A percentile compares a stretch with the other conserved stretches of the same genome.
Conservation (phyloP, 2,888 invertebrate species). For the Amphipyra berbera region DNA sequence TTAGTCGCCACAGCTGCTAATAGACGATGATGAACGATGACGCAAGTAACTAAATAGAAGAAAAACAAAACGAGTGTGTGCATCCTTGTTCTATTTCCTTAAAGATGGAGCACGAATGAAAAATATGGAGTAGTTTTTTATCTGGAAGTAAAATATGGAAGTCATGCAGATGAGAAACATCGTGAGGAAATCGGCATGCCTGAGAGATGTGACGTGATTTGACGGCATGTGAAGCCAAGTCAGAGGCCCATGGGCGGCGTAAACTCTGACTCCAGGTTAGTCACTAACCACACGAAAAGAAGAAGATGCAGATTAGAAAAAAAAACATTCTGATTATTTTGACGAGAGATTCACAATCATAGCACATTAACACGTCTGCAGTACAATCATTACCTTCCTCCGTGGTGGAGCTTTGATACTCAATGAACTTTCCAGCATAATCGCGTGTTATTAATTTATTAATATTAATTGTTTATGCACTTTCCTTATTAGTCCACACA, state of each 20-base stretch:
- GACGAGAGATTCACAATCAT: conserved; percentile 25
- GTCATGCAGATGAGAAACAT: not conserved
- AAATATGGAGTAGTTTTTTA: not conserved
- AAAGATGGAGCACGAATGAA: not conserved
- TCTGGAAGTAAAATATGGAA: not conserved
- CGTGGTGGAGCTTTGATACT: conserved; percentile 33
- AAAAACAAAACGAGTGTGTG: conserved; percentile 4
- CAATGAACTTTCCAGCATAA: conserved; percentile 20
- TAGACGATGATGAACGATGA: conserved; percentile 19
- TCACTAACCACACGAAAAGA: no score
- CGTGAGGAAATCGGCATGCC: no score
- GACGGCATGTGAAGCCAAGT: no score
- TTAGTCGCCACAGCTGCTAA: conserved; percentile 23
- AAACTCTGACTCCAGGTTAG: no score
- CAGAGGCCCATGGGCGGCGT: no score
- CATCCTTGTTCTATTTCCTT: conserved; percentile 1
- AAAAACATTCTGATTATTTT: no score
- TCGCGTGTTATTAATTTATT: conserved; percentile 9
- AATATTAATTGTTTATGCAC: conserved; percentile 20
- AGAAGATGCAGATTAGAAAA: no score
- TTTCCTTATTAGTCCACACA: conserved; percentile 26
- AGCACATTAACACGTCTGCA: conserved; percentile 6
- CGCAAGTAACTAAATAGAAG: conserved; percentile 7
- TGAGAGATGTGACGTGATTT: no score
- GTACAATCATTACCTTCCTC: conserved; percentile 41